Evolutionary conservation across 2,888 invertebrate species (phyloP), one percentile per base, ranked within the genome.

Genomic region (Chirona hameri): DNA sequence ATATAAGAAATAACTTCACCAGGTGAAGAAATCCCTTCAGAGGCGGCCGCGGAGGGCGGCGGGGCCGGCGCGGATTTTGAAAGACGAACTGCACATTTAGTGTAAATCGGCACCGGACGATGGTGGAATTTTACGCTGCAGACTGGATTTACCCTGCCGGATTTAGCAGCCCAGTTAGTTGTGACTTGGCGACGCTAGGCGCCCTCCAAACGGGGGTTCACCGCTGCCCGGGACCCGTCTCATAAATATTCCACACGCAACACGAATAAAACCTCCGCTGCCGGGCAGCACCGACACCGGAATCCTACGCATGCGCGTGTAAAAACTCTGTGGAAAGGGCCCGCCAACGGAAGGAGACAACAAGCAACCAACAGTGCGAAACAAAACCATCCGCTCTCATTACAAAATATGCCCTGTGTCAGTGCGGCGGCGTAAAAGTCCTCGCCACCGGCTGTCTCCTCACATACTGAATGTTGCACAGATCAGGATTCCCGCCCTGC

Each of bases 81-180:
- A 76, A 76, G 76, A 76, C 76, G 76, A 21, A 46, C 76, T 76
- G 76, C 76, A 76, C 76, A 76, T 76, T 76, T 76, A 46, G 76
- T 76, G 76, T 76, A 76, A 39, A 76, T 46, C 76, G 39, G 76
- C 46, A 39, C 76, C 39, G 76, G 24, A 76, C 76, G 24, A 76
- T 76, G 76, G 21, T 18, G 12, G 24, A 27, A 27, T 39, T 46
- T 76, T 0, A 46, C 76, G 24, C 39, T 9, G 24, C 29, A 10
- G 14, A 27, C 29, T 2, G 29, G 14, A 1, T 10, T 10, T 4
- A 4, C 24, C 69, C 0, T 3, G 15, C 29, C 39, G n/a, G n/a
- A 52, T 52, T 52, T n/a, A 29, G 27, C 27, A 10, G 60, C n/a
- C 29, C 9, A 24, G 24, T 60, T 60, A 24, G 24, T 60, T 60